Base-by-base conservation (phyloP, 2,888 invertebrate genomes). In the Agonopterix alstromeriana region DNA sequence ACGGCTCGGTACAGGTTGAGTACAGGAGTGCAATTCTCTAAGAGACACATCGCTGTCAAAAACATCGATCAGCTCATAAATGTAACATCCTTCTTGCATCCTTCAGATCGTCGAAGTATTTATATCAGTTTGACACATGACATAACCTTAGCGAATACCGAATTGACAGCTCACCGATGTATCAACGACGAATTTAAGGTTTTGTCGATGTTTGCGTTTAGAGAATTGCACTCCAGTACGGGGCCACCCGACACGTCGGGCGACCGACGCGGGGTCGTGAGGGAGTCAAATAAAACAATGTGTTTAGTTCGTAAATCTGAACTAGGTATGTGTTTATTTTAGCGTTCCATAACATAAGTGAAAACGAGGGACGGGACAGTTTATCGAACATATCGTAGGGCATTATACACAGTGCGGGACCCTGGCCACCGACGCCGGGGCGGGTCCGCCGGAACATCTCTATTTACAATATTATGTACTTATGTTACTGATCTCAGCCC, bases 281-380 rank as follows among this genome's bases (percentile, higher is more conserved):
- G 1, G 42, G 41, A 11, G 11, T 11, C 14, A 55, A 63, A 57
- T 61, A 9, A 66, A 72, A 67, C 63, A 1, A 46, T 14, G 36
- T 27, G 2, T 12, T 49, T 56, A 53, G 60, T 60, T 51, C 56
- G 54, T 60, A 55, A 61, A 56, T 61, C 59, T 60, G 60, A 77
- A 70, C 73, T 77, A 70, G 72, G 61, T 73, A 63, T 77, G 80
- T 74, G 75, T 73, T 73, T 38, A 27, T 27, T n/a, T 70, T 67
- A 73, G 72, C 71, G 69, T 77, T 73, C 65, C 65, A 67, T 70
- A 79, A 81, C 71, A 27, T 70, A 79, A 70, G 70, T 75, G 71
- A 79, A 77, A 69, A 68, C 67, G 77, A 82, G 84, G 86, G 86
- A 86, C 86, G 86, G 86, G 86, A 85, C 65, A 82, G 82, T 76